These are phyloP conservation scores for Microtus pennsylvanicus DNA, from an alignment of 2,113 vertebrate species.

Conservation along the genomic window DNA sequence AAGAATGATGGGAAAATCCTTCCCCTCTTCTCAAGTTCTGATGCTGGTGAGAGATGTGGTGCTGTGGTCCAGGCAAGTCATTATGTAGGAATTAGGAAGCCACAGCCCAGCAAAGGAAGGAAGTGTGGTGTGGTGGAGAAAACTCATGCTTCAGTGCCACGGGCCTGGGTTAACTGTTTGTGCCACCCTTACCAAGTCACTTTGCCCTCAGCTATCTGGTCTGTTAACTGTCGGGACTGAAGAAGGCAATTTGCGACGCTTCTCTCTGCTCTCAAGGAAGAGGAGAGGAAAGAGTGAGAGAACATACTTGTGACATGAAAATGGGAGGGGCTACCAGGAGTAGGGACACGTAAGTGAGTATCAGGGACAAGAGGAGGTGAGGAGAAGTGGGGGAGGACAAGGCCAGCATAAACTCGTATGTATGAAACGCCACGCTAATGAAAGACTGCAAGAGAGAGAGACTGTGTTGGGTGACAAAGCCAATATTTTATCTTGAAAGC, in stretches of 20 bases:
- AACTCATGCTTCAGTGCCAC: neutral
- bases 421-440: neutral
- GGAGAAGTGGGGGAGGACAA: neutral
- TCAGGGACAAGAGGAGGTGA: neutral
- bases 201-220: neutral
- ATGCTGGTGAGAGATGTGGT: neutral
- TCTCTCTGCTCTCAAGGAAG: neutral
- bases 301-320: neutral
- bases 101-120: constrained; percentile 62
- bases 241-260: neutral
- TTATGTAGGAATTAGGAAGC: constrained; percentile 47
- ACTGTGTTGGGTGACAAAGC: neutral
- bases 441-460: neutral
- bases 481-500: constrained; percentile 35
- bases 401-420: neutral
- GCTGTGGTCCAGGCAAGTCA: constrained; percentile 30
- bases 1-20: constrained; percentile 20
- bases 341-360: neutral
- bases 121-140: constrained; percentile 40
- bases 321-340: too few relatives aligned
- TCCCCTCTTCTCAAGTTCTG: constrained; percentile 44
- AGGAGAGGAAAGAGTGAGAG: too few relatives aligned
- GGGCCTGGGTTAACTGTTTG: neutral
- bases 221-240: neutral
- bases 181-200: neutral